phyloP scores from a whole-genome alignment of 2,888 invertebrate species.

The Gibbula magus region DNA sequence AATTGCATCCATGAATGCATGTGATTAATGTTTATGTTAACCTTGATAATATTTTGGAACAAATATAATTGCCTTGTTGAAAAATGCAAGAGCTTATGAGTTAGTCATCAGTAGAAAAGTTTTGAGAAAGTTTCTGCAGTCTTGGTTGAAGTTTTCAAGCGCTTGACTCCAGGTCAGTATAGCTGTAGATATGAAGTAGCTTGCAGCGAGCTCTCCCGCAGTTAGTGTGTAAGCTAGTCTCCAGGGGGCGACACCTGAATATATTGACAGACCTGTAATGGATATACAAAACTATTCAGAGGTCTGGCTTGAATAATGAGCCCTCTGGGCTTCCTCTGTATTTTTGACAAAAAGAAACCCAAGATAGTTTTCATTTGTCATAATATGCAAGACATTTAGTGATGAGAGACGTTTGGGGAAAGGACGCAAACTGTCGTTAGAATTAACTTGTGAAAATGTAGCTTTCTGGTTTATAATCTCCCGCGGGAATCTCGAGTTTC shows the following conservation, averaged over 20 bases:
- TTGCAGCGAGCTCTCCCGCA: background rate
- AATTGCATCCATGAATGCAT: no score
- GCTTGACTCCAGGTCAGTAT: no score
- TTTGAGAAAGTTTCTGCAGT: no score
- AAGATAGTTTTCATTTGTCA: slow-evolving; percentile 24
- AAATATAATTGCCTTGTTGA: no score
- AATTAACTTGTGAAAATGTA: slow-evolving; percentile 17
- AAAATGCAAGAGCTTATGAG: no score
- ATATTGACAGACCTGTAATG: slow-evolving; percentile 22
- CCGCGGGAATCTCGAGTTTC: slow-evolving; percentile 28
- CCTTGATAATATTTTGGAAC: no score
- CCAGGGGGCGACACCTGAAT: slow-evolving; percentile 11
- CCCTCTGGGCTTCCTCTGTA: slow-evolving; percentile 10
- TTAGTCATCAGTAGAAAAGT: no score
- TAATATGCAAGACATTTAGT: slow-evolving; percentile 9
- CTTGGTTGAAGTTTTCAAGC: no score
- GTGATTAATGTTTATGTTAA: no score
- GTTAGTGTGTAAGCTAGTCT: background rate
- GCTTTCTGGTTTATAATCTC: slow-evolving; percentile 13
- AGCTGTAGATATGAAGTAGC: no score
- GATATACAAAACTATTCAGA: slow-evolving; percentile 22
- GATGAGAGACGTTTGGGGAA: slow-evolving; percentile 16
- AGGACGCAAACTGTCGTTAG: slow-evolving; percentile 12
- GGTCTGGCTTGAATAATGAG: slow-evolving; percentile 18
- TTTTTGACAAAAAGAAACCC: slow-evolving; percentile 18